Base-by-base conservation (phyloP, 1,140 invertebrate species). In the Rhynchophorus ferrugineus region DNA sequence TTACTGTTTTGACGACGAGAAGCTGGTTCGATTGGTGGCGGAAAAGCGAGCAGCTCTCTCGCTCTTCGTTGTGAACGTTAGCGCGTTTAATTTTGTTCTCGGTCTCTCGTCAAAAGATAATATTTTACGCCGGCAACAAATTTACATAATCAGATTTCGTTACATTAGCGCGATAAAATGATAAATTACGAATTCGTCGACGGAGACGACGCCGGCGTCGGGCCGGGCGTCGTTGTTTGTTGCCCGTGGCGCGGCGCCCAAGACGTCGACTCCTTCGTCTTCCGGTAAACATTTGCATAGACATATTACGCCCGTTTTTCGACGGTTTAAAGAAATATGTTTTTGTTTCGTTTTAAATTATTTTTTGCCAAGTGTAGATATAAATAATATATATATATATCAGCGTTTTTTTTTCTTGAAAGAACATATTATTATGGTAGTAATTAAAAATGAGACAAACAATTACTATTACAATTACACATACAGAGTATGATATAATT, bases 141-240 rank as follows among this genome's bases (percentile, higher is more conserved):
- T 41, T 41, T 41, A 17, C 38, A 41, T 41, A 41, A 41, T 41
- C 38, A 19, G 14, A n/a, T 20, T 41, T 17, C 17, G 38, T 41
- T 17, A 41, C 38, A 41, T 41, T 41, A 41, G 17, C 18, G 2
- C 18, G 24, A 29, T 29, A 29, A 29, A 29, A 29, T 29, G 16
- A 41, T 41, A 41, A 41, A 41, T 41, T 41, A 41, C 7, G 18
- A 18, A 41, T 41, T 41, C 38, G 7, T 1, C 14, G 16, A 41
- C 18, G 38, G 35, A 16, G 3, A 3, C 35, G 11, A 1, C 5
- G 13, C n/a, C 35, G 17, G 14, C 17, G 35, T 13, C 17, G 6
- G 38, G 17, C 18, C 9, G 2, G 7, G 16, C 3, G 11, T 3
- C 14, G 38, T 17, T 17, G 9, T 17, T 41, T 14, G 38, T 6